Evolutionary conservation across 2,888 invertebrate genomes (phyloP), one percentile per base, ranked within the genome.

Genomic region (Crocallis elinguaria): DNA sequence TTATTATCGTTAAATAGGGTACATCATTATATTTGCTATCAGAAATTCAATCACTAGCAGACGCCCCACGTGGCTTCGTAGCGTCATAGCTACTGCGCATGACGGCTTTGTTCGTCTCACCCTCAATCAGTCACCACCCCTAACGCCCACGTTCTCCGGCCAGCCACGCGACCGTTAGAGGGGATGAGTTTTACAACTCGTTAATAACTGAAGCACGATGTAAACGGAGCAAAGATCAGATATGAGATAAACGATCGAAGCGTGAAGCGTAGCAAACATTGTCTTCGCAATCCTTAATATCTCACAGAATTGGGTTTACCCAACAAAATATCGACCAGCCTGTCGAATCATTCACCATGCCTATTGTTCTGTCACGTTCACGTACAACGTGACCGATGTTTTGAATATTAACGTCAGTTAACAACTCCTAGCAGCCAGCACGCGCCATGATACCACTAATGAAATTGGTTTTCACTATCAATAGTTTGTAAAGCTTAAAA

Each of bases 71-170:
- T 70, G 64, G 56, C 11, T 60, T 57, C 73, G 74, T 75, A 73
- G 82, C 80, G 75, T 81, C 81, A 76, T 74, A 66, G 58, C 67
- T 57, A 73, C 50, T 77, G 79, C 88, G 88, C 88, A 87, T 84
- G 86, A 55, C 78, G 70, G 69, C 27, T 44, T 55, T 44, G 42
- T n/a, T n/a, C n/a, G n/a, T n/a, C n/a, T n/a, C n/a, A n/a, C n/a
- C n/a, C n/a, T n/a, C n/a, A n/a, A n/a, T n/a, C n/a, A n/a, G n/a
- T n/a, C 45, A 45, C 51, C 54, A 49, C 48, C 36, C 56, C 46
- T 52, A 44, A 48, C 49, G 53, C 60, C 23, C 60, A 54, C 55
- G 63, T 57, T 37, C 50, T 60, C 60, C 67, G 67, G 71, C 62
- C 67, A 63, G 73, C 69, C 66, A 73, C 71, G 71, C 69, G 73